Percentiles rank a stretch among this genome's conserved stretches.
phyloP scores from a whole-genome alignment of 2,113 vertebrate genomes.

The Paracanthobrama guichenoti region DNA sequence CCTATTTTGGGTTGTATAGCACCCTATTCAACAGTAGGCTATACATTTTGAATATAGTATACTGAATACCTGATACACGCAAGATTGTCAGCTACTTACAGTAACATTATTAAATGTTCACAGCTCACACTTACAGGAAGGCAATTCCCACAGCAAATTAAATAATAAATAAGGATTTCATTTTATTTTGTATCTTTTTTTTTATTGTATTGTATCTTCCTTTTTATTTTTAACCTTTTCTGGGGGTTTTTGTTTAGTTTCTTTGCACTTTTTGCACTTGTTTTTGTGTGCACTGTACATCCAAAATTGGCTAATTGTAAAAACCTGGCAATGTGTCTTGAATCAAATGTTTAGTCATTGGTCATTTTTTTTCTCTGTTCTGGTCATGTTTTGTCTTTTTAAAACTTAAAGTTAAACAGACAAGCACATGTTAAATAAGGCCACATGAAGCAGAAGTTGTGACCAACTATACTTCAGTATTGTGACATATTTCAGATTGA shows the following conservation, averaged over 20 bases:
- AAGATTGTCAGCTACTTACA: neutral
- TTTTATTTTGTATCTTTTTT: neutral
- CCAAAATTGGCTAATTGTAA: too few species aligned
- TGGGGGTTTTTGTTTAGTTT: neutral
- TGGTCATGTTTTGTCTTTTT: too few species aligned
- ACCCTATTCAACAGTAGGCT: neutral
- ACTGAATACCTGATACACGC: neutral
- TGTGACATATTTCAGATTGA: too few species aligned
- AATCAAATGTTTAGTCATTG: neutral
- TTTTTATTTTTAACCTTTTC: too few species aligned
- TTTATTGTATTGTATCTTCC: too few species aligned
- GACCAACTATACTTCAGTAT: too few species aligned
- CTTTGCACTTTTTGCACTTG: neutral
- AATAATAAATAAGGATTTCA: too few species aligned
- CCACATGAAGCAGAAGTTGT: too few species aligned
- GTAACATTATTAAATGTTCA: neutral
- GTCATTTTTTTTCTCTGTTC: too few species aligned
- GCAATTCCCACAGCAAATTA: neutral
- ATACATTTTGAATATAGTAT: neutral
- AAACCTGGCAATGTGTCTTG: neutral
- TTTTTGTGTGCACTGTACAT: too few species aligned
- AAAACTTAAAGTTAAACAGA: too few species aligned
- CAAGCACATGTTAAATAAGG: too few species aligned
- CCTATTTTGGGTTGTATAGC: neutral
- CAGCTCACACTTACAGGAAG: neutral